A percentile compares a stretch with the other conserved stretches of the same genome.
phyloP scores from a whole-genome alignment of 64 coral and sea anemone genomes.

The Trachythela sp. region DNA sequence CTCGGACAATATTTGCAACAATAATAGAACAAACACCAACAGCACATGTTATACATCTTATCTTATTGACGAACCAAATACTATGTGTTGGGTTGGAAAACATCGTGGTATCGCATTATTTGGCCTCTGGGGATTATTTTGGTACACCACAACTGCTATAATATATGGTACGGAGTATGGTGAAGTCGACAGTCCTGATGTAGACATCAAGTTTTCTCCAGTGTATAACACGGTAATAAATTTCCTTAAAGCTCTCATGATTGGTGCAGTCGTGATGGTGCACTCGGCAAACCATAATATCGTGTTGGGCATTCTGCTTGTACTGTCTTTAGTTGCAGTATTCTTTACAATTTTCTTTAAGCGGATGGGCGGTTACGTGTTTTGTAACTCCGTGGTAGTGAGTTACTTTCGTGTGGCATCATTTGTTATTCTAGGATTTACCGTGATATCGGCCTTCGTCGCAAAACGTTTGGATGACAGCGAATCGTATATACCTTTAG shows the following conservation, averaged over 20 bases:
- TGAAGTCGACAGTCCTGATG: constrained; percentile 66
- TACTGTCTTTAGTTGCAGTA: constrained; percentile 58
- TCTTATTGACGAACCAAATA: constrained; percentile 55
- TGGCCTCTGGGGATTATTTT: constrained; percentile 80
- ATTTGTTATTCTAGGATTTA: constrained; percentile 49
- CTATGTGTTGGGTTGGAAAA: constrained; percentile 70
- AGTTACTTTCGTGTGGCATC: constrained; percentile 62
- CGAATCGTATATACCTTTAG: constrained; percentile 58
- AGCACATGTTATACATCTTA: constrained; percentile 15
- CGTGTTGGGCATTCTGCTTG: constrained; percentile 45
- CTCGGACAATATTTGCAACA: background rate
- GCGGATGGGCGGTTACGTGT: constrained; percentile 47
- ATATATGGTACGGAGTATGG: constrained; percentile 94
- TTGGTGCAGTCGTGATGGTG: constrained; percentile 74
- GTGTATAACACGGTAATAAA: constrained; percentile 78
- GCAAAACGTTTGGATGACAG: constrained; percentile 49
- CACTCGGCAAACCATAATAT: constrained; percentile 32
- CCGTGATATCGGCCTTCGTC: constrained; percentile 53
- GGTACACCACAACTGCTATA: constrained; percentile 85
- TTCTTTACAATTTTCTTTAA: constrained; percentile 70
- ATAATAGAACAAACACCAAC: background rate
- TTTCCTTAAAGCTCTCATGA: constrained; percentile 79
- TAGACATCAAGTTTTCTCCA: constrained; percentile 85
- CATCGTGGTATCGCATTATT: constrained; percentile 67
- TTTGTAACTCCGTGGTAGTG: constrained; percentile 76